Base-by-base conservation (phyloP, 1,140 invertebrate genomes). In the Meloidogyne exigua region DNA sequence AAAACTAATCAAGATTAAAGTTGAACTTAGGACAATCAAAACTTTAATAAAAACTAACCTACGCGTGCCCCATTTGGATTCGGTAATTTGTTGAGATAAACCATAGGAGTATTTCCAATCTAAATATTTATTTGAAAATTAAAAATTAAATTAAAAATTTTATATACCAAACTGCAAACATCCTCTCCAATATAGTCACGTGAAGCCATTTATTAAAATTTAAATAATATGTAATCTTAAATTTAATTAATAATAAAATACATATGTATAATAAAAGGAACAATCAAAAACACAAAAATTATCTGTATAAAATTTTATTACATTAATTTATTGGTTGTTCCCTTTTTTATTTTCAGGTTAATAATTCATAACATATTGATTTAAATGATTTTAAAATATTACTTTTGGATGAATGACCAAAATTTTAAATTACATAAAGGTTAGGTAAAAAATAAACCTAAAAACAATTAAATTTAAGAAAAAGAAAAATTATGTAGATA, bases 41-140 rank as follows among this genome's bases (percentile, higher is more conserved):
- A 1, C 3, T 15, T 32, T 68, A 18, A 32, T 4, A 21, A 44
- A 21, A 28, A 25, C 57, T 57, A n/a, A 87, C 84, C 84, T 28
- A 85, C 68, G 78, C 76, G 80, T 15, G 80, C 86, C 21, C 76
- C 67, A 62, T 67, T 71, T 23, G 77, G 86, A 57, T 84, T 82
- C 3, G 76, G 63, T 7, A 86, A 69, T 62, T 80, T 80, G 39
- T 81, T 80, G n/a, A 86, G 72, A 71, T 87, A 86, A 21, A 86
- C 78, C 84, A 86, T 87, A 18, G 85, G 85, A 12, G 85, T 86
- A 65, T 86, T 87, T 11, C 85, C 85, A 57, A 86, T 81, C 7
- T 57, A n/a, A n/a, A n/a, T n/a, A 57, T n/a, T n/a, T 57, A n/a
- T 57, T 57, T 57, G 21, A 57, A 44, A 15, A 15, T 21, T n/a